phyloP scores from a whole-genome alignment of 1,140 invertebrate genomes.

The Sitophilus oryzae region DNA sequence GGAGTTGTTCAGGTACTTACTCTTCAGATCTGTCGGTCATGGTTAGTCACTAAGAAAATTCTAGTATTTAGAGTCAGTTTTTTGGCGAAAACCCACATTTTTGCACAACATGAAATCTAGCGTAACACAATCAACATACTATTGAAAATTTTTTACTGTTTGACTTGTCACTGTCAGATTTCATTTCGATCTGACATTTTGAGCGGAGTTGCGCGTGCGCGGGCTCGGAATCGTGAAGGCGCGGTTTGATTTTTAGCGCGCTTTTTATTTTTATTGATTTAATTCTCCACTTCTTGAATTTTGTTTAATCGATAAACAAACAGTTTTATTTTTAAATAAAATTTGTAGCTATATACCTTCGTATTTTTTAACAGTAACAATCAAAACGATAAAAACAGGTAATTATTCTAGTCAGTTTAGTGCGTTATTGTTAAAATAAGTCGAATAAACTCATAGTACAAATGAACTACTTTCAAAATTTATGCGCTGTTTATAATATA shows the following conservation, averaged over 20 bases:
- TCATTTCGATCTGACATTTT: slow-evolving; percentile 27
- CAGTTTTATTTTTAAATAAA: too few species aligned
- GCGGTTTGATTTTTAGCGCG: slow-evolving; percentile 28
- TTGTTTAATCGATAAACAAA: neutral
- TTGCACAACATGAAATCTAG: slow-evolving; percentile 42
- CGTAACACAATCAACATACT: slow-evolving; percentile 39
- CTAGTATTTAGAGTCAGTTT: slow-evolving; percentile 60
- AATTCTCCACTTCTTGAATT: neutral
- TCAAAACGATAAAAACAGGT: too few species aligned
- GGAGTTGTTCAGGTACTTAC: slow-evolving; percentile 48
- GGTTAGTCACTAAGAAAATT: slow-evolving; percentile 63
- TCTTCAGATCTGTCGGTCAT: slow-evolving; percentile 71
- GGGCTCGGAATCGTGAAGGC: slow-evolving; percentile 10
- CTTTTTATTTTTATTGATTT: slow-evolving; percentile 15
- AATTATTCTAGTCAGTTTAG: too few species aligned
- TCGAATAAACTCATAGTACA: neutral
- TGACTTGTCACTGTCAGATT: slow-evolving; percentile 22
- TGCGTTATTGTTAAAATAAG: too few species aligned
- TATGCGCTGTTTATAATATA: neutral
- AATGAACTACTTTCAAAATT: slow-evolving; percentile 10
- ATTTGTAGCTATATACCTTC: too few species aligned
- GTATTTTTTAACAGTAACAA: too few species aligned
- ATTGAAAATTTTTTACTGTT: slow-evolving; percentile 30
- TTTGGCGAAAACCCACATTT: slow-evolving; percentile 44
- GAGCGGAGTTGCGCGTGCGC: slow-evolving; percentile 22